These are phyloP conservation scores for Suricata suricatta DNA, from an alignment of 2,113 vertebrate genomes.

Conservation along the genomic window DNA sequence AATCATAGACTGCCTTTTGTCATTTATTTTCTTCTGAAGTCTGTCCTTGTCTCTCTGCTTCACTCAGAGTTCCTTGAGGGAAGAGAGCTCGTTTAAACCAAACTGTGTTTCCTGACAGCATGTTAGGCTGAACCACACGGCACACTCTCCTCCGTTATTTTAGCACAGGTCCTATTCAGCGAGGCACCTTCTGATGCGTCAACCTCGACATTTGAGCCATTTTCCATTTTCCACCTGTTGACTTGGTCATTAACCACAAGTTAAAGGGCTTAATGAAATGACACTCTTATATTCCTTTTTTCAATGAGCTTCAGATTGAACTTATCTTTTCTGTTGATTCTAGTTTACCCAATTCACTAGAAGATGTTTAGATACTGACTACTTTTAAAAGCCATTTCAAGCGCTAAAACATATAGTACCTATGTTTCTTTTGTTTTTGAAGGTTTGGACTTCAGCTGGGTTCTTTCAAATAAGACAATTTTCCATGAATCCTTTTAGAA, in stretches of 20 bases:
- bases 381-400: not conserved
- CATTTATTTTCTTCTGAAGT: not conserved
- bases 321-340: not conserved
- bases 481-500: not conserved
- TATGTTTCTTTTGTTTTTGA: not conserved
- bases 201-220: not conserved
- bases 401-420: not conserved
- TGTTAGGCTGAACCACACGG: not conserved
- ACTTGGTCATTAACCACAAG: not conserved
- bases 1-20: not conserved
- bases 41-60: not conserved
- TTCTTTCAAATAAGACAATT: not conserved
- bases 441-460: not conserved
- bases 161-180: not conserved
- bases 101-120: not conserved
- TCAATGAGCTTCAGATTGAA: not conserved
- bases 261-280: not conserved
- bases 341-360: not conserved
- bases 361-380: not conserved
- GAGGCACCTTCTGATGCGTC: not conserved
- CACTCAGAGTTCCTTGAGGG: not conserved
- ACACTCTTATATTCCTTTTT: not conserved
- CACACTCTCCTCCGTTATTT: not conserved
- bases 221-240: not conserved
- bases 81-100: not conserved